Evolutionary conservation across 2,888 invertebrate species (phyloP).

Genomic region (Gymnocheta viridis): DNA sequence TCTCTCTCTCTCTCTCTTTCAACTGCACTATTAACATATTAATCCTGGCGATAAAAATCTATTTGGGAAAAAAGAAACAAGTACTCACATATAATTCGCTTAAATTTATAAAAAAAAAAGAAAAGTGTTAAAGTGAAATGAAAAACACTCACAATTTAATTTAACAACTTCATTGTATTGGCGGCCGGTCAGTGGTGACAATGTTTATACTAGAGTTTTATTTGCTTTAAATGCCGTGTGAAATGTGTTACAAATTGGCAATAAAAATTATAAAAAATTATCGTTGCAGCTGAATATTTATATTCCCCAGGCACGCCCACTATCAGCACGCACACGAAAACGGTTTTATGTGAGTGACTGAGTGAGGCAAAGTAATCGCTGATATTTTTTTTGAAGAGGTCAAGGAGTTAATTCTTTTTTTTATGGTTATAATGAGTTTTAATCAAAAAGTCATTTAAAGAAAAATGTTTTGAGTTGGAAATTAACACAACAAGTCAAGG

Average conservation of each 20-base stretch:
- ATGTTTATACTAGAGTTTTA: constrained; percentile 27
- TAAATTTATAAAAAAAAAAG: constrained; percentile 23
- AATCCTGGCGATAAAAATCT: constrained; percentile 50
- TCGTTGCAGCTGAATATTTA: constrained; percentile 8
- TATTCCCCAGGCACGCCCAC: constrained; percentile 56
- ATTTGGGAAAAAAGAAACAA: constrained; percentile 5
- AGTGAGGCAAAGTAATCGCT: background rate
- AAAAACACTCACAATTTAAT: background rate
- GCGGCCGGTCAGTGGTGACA: background rate
- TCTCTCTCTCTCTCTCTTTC: background rate
- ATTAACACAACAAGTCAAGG: background rate
- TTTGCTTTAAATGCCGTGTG: constrained; percentile 40
- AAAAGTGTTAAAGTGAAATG: background rate
- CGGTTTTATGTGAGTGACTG: background rate
- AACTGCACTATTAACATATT: constrained; percentile 52
- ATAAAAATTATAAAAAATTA: constrained; percentile 52
- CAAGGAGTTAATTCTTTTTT: constrained; percentile 5
- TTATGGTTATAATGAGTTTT: background rate
- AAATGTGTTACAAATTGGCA: constrained; percentile 60
- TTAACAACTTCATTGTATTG: constrained; percentile 46
- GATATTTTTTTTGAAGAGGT: background rate
- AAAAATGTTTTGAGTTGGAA: background rate
- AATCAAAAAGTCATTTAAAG: background rate
- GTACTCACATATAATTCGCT: constrained; percentile 33
- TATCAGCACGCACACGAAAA: constrained; percentile 37